Evolutionary conservation across 2,888 invertebrate genomes (phyloP).

Genomic region (Tenthredo mesomela): DNA sequence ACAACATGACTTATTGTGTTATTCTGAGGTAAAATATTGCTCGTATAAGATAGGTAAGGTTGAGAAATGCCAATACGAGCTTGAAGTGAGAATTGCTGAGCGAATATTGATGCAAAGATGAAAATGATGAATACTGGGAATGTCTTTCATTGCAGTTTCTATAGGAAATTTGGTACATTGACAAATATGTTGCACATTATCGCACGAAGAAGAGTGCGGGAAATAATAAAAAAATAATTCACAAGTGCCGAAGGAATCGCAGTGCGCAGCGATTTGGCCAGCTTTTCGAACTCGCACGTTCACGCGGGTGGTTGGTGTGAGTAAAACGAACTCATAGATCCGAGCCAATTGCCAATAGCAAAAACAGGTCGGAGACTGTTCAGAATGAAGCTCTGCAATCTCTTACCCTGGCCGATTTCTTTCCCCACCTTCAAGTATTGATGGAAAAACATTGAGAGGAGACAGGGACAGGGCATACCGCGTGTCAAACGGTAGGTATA

Average conservation of each 20-base stretch:
- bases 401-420: background rate
- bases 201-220: background rate
- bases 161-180: background rate
- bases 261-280: conserved; percentile 48
- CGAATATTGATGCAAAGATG: background rate
- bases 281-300: conserved; percentile 34
- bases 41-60: background rate
- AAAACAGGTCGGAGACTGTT: conserved; percentile 61
- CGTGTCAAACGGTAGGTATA: no score
- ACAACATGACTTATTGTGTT: background rate
- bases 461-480: background rate
- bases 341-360: conserved; percentile 66
- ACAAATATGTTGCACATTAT: background rate
- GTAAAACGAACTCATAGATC: background rate
- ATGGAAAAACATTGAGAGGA: background rate
- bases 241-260: background rate
- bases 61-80: background rate
- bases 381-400: background rate
- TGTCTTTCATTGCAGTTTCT: background rate
- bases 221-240: background rate
- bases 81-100: background rate
- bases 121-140: background rate
- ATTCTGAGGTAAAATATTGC: background rate
- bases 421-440: background rate
- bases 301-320: background rate